Percentiles rank a stretch among this genome's conserved stretches.
Evolutionary conservation across 2,113 vertebrate species (phyloP).

Genomic region (Mormyrus lacerda): DNA sequence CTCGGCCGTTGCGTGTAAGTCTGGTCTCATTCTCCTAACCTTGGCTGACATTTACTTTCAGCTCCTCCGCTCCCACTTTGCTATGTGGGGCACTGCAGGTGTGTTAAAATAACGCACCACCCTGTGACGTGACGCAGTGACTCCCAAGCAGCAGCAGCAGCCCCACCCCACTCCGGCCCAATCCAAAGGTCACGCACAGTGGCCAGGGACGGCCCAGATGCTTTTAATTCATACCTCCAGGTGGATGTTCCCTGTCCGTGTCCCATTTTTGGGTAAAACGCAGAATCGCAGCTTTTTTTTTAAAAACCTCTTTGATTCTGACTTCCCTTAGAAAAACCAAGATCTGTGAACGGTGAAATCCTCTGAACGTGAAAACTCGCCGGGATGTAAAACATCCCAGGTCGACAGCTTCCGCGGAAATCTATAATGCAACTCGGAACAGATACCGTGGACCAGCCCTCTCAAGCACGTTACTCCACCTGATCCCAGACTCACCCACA

Average conservation of each 20-base stretch:
- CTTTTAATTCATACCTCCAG: background rate
- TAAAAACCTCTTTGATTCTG: background rate
- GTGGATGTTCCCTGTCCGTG: background rate
- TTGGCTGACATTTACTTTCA: background rate
- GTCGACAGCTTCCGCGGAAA: background rate
- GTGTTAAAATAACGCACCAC: background rate
- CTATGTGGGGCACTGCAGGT: conserved; percentile 4
- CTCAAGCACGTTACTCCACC: background rate
- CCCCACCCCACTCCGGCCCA: background rate
- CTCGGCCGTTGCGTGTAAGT: background rate
- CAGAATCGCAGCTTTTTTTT: background rate
- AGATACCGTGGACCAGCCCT: background rate
- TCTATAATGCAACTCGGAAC: background rate
- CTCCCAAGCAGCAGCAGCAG: background rate
- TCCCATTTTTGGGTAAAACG: background rate
- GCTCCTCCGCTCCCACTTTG: background rate
- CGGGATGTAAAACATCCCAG: conserved; percentile 16
- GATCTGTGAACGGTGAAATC: background rate
- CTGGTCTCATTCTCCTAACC: background rate
- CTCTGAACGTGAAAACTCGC: background rate
- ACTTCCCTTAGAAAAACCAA: background rate
- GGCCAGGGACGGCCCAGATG: background rate
- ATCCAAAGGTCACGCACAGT: background rate
- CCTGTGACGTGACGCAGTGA: background rate
- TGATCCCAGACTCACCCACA: background rate